Percentiles rank a stretch among this genome's conserved stretches.
phyloP scores from a whole-genome alignment of 2,113 vertebrate genomes.

The Rhodinocichla rosea region DNA sequence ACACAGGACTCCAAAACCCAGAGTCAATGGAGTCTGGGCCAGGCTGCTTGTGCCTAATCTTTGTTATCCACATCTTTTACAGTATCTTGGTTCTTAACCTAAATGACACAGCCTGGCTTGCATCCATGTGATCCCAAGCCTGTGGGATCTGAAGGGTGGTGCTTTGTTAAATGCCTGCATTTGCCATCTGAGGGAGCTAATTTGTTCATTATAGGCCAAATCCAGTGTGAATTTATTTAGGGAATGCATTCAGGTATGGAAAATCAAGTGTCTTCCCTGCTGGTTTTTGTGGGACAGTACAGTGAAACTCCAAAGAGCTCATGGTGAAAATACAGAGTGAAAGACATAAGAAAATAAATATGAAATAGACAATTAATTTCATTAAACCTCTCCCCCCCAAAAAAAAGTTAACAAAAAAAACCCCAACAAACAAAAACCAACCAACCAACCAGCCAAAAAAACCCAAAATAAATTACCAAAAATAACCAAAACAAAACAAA shows the following conservation, averaged over 20 bases:
- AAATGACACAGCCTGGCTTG: background rate
- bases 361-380: background rate
- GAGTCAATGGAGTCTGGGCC: background rate
- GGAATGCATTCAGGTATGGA: rapidly evolving
- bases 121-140: background rate
- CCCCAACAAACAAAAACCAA: background rate
- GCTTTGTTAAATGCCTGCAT: background rate
- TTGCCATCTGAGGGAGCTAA: background rate
- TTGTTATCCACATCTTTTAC: background rate
- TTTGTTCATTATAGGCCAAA: background rate
- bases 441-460: background rate
- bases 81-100: background rate
- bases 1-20: background rate
- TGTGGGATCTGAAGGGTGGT: background rate
- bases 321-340: background rate
- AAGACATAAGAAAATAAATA: background rate
- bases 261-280: background rate
- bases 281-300: background rate
- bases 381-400: background rate
- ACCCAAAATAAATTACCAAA: background rate
- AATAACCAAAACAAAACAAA: background rate
- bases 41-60: background rate
- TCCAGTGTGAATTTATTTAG: background rate
- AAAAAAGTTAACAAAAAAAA: background rate
- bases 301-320: background rate